Conservation (phyloP, 1,140 invertebrate genomes). For the Halictus rubicundus region DNA sequence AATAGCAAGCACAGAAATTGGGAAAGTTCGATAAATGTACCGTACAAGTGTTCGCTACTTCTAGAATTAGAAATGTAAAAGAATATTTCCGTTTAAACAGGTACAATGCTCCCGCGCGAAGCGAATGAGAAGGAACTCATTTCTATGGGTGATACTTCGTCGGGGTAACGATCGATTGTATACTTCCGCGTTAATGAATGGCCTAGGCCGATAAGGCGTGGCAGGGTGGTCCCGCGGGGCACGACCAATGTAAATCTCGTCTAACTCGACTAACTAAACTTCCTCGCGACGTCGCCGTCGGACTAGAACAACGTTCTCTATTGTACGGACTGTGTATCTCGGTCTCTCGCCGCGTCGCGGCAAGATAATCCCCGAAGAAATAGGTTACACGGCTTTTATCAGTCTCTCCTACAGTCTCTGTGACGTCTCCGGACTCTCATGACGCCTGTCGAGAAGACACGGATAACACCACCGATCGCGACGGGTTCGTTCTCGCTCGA, state of each 20-base stretch:
- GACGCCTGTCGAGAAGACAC: background rate
- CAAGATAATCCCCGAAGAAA: conserved; percentile 57
- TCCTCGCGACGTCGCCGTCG: background rate
- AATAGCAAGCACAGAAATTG: no score
- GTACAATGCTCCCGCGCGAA: no score
- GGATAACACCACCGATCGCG: conserved; percentile 24
- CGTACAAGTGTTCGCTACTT: no score
- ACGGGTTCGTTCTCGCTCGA: background rate
- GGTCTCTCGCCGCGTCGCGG: background rate
- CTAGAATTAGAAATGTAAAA: no score
- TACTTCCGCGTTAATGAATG: background rate
- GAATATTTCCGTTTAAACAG: no score
- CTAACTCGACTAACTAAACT: conserved; percentile 31
- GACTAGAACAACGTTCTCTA: conserved; percentile 42
- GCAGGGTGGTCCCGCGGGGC: background rate
- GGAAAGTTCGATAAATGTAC: no score
- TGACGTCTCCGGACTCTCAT: background rate
- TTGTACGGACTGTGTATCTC: conserved; percentile 38
- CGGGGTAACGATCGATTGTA: background rate
- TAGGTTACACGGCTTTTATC: conserved; percentile 54
- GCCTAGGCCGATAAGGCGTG: background rate
- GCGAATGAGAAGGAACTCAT: background rate
- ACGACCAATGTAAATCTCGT: conserved; percentile 18
- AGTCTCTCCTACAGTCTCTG: background rate
- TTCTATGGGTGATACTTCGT: background rate